Evolutionary conservation across 2,888 invertebrate species (phyloP).

Genomic region (Yponomeuta cagnagella): DNA sequence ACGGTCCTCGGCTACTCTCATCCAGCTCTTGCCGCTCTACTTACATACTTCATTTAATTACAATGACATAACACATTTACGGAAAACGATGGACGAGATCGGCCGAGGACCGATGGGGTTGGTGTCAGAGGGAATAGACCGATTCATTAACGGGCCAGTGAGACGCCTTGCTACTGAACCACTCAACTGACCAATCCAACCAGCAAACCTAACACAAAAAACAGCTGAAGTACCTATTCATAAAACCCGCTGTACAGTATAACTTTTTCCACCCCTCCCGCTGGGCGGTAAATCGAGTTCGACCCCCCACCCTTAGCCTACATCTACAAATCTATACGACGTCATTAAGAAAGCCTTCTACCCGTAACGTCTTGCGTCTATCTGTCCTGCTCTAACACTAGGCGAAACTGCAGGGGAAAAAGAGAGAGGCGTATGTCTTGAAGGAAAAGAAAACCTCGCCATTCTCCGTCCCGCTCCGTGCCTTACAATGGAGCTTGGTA

Average conservation of each 20-base stretch:
- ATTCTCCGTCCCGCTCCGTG: constrained; percentile 46
- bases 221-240: constrained; percentile 52
- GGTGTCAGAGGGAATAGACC: too few species aligned
- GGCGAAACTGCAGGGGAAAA: constrained; percentile 27
- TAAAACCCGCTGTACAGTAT: constrained; percentile 40
- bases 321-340: constrained; percentile 73
- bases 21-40: too few species aligned
- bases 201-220: constrained; percentile 28
- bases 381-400: constrained; percentile 42
- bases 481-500: constrained; percentile 54
- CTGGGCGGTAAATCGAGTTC: constrained; percentile 30
- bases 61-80: too few species aligned
- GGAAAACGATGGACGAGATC: too few species aligned
- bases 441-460: constrained; percentile 40
- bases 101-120: too few species aligned
- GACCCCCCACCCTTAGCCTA: constrained; percentile 33
- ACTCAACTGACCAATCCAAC: not conserved
- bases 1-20: too few species aligned
- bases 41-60: too few species aligned
- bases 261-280: constrained; percentile 50
- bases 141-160: too few species aligned
- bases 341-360: constrained; percentile 67
- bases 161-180: not conserved
- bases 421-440: constrained; percentile 51
- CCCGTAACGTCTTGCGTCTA: constrained; percentile 59